A percentile compares a stretch with the other conserved stretches of the same genome.
These are phyloP conservation scores for Ceyx cyanopectus DNA, from an alignment of 2,113 vertebrate species.

Conservation along the genomic window DNA sequence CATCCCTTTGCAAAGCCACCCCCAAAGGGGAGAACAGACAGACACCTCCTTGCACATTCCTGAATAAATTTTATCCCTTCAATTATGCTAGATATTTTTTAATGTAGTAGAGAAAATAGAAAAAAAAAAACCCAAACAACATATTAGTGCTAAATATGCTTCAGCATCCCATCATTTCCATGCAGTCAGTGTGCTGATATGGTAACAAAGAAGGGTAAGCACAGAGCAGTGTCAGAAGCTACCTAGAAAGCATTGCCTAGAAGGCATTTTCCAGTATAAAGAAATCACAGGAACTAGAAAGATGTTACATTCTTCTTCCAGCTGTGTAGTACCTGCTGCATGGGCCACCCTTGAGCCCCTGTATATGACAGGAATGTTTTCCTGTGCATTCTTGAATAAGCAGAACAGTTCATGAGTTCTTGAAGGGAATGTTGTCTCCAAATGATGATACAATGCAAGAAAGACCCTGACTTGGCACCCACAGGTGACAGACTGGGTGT, in stretches of 20 bases:
- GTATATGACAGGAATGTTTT: accelerated
- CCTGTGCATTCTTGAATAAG: not conserved
- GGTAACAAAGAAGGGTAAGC: not conserved
- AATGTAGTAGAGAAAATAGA: constrained; percentile 23
- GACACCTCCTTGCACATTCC: not conserved
- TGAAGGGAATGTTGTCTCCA: not conserved
- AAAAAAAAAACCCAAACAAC: not conserved
- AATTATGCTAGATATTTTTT: not conserved
- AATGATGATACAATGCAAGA: not conserved
- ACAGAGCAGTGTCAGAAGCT: not conserved
- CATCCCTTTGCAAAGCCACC: not conserved
- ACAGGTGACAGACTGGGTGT: accelerated
- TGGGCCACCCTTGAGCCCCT: not conserved
- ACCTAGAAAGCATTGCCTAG: not conserved
- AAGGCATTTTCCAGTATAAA: not conserved
- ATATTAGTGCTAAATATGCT: constrained; percentile 44
- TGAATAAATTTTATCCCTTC: not conserved
- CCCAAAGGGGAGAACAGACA: not conserved
- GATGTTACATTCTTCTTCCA: not conserved
- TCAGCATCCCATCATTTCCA: not conserved
- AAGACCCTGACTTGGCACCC: not conserved
- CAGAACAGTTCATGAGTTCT: not conserved
- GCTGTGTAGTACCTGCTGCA: accelerated
- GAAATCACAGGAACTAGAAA: not conserved
- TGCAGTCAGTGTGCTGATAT: not conserved